Percentiles rank a stretch among this genome's conserved stretches.
phyloP scores from a whole-genome alignment of 2,113 vertebrate genomes.

The Serilophus lunatus region DNA sequence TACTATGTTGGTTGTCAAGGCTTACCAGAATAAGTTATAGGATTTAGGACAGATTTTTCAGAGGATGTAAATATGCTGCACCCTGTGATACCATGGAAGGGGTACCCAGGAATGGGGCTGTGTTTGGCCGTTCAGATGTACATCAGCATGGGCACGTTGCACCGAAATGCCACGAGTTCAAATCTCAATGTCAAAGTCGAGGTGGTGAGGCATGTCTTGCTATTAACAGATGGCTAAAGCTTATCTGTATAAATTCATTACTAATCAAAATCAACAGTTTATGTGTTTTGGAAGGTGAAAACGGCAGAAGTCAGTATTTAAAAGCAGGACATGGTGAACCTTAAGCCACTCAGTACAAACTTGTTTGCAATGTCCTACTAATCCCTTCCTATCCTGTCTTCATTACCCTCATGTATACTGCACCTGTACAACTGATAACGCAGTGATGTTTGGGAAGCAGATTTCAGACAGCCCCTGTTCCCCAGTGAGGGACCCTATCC shows the following conservation, averaged over 20 bases:
- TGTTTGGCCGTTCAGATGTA: not conserved
- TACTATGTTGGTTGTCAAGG: not conserved
- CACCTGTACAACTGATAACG: constrained; percentile 22
- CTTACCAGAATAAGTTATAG: not conserved
- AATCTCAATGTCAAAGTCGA: constrained; percentile 32
- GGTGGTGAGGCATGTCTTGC: not conserved
- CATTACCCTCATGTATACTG: not conserved
- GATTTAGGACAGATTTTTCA: not conserved
- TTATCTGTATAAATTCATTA: constrained; percentile 39
- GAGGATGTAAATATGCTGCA: not conserved
- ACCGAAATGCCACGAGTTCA: not conserved
- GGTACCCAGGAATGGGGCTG: not conserved
- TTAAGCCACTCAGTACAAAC: constrained; percentile 52
- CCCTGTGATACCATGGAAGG: fast-evolving
- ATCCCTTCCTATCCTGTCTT: constrained; percentile 15
- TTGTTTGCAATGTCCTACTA: constrained; percentile 40
- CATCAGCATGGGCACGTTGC: not conserved
- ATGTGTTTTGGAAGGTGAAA: constrained; percentile 49
- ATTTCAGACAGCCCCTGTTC: not conserved
- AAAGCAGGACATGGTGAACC: constrained; percentile 14
- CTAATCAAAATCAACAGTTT: constrained; percentile 24
- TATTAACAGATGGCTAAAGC: constrained; percentile 1
- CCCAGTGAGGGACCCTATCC: not conserved
- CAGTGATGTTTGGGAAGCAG: not conserved
- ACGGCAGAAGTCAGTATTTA: constrained; percentile 25